Percentiles rank a stretch among this genome's conserved stretches.
phyloP scores from a whole-genome alignment of 2,797 vertebrate species.

The Sebastes steindachneri region DNA sequence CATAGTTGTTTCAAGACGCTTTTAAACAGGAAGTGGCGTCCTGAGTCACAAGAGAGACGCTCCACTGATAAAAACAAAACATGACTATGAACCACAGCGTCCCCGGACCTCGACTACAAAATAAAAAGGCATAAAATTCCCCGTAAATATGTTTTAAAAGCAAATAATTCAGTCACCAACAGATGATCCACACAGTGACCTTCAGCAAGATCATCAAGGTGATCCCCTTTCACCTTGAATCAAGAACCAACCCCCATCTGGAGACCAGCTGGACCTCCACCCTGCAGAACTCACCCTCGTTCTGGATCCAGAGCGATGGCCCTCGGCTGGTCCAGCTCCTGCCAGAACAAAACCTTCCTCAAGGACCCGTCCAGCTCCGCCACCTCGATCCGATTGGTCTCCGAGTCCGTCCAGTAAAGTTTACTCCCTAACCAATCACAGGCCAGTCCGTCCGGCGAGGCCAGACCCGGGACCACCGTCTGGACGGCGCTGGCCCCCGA shows the following conservation, averaged over 20 bases:
- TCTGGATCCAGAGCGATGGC: constrained; percentile 95
- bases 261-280: background rate
- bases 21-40: no score
- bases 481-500: constrained; percentile 82
- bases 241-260: background rate
- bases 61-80: no score
- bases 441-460: constrained; percentile 95
- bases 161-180: no score
- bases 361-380: constrained; percentile 92
- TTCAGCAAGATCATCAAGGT: background rate
- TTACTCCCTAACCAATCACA: constrained; percentile 97
- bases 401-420: constrained; percentile 98
- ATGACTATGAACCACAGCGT: no score
- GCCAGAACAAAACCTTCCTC: constrained; percentile 97
- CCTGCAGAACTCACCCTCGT: constrained; percentile 88
- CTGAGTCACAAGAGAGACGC: no score
- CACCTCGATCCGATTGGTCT: constrained; percentile 96
- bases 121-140: background rate
- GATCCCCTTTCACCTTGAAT: background rate
- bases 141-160: background rate
- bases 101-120: background rate
- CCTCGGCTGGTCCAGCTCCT: constrained; percentile 96
- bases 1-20: no score
- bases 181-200: no score
- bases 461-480: constrained; percentile 90